Evolutionary conservation across 53 echinoderm and acorn worm genomes (phyloP), one percentile per base, ranked within the genome.

Genomic region (Paracentrotus lividus): DNA sequence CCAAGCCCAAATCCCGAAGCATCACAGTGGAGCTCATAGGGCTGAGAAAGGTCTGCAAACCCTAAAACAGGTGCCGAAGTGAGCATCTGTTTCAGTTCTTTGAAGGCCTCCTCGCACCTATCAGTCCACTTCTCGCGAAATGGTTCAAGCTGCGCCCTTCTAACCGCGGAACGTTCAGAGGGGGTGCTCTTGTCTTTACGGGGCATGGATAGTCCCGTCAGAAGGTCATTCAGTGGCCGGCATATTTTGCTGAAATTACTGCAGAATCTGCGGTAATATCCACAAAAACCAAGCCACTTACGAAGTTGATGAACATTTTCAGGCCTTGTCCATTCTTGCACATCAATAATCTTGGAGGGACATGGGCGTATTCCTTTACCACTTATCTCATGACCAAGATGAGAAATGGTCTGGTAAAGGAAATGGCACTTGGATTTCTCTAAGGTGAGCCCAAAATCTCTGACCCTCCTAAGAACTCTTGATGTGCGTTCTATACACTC

Each of bases 201-300:
- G 4, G 90, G 90, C 90, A 90, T 90, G 0, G 68, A 90, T 26
- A 66, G 2, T 0, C 92, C 92, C 16, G 51, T 55, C 15, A 81
- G 40, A 1, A 92, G 59, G 18, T 90, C 42, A 66, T 64, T 40
- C 8, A 90, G 90, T 1, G 90, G 90, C 16, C 51, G 2, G 27
- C 90, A 81, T 24, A 77, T 92, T 57, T 75, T 76, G 21, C 54
- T 55, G 59, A 77, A 92, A 24, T 77, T 27, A 2, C 14, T 42
- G 49, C 90, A 90, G 44, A 90, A 90, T 42, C 90, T 90, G 1
- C 90, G 66, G 68, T 90, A 90, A 26, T 90, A 90, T 8, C 90
- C 90, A 27, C 90, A 66, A 45, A 90, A 90, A 1, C 90, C 90
- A 3, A 90, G 49, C 90, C 90, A 90, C 31, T 90, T 67, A 20